Evolutionary conservation across 2,797 vertebrate genomes (phyloP).

Genomic region (Arnoldichthys spilopterus): DNA sequence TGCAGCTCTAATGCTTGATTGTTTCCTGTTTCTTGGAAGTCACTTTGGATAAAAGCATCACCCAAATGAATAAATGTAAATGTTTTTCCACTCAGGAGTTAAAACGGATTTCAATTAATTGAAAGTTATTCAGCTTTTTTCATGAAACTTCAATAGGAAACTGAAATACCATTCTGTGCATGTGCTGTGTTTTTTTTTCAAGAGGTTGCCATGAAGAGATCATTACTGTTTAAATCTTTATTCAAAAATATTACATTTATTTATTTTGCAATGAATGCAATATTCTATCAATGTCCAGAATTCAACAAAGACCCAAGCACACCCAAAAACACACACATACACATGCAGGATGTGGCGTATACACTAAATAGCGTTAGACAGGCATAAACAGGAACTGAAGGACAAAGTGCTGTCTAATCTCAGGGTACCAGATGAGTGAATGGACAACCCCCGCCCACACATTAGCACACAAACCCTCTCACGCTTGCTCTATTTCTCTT

Average conservation of each 20-base stretch:
- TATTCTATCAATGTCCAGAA: too few relatives aligned
- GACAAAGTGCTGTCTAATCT: slow-evolving; percentile 74
- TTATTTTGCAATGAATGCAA: too few relatives aligned
- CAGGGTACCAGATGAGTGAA: slow-evolving; percentile 66
- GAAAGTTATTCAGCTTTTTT: too few relatives aligned
- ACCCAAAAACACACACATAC: slow-evolving; percentile 32
- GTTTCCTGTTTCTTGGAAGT: too few relatives aligned
- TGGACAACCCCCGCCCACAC: slow-evolving; percentile 3
- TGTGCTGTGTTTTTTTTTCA: not conserved
- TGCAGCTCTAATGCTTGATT: too few relatives aligned
- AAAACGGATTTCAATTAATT: too few relatives aligned
- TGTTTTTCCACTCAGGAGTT: too few relatives aligned
- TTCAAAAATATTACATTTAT: too few relatives aligned
- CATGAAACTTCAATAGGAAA: too few relatives aligned
- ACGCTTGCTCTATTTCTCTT: not conserved
- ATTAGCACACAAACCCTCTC: not conserved
- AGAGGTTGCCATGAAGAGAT: too few relatives aligned
- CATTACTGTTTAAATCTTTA: not conserved
- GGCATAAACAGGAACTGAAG: slow-evolving; percentile 73
- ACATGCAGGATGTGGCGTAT: slow-evolving; percentile 67
- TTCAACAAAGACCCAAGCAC: slow-evolving; percentile 13
- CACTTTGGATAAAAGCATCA: too few relatives aligned
- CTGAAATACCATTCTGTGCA: not conserved
- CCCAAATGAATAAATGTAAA: too few relatives aligned
- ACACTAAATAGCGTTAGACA: slow-evolving; percentile 58